Conservation (phyloP, 2,113 vertebrate genomes). For the Setophaga coronata region DNA sequence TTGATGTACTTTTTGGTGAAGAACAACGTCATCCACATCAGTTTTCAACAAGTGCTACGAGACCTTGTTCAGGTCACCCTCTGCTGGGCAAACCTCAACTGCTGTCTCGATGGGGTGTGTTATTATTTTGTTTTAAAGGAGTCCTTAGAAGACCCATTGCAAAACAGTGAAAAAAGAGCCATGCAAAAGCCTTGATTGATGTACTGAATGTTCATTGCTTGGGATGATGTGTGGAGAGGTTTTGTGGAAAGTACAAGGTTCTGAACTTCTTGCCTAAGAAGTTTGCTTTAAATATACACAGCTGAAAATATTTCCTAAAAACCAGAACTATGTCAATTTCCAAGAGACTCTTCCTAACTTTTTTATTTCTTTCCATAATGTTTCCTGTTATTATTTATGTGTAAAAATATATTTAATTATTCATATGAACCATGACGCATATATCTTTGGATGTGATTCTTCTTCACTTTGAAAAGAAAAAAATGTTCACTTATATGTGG, state of each 20-base stretch:
- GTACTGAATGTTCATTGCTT: neutral
- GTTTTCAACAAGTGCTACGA: neutral
- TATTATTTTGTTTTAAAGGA: conserved; percentile 78
- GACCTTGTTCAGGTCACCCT: conserved; percentile 59
- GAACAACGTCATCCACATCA: neutral
- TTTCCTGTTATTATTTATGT: neutral
- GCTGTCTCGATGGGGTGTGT: conserved; percentile 71
- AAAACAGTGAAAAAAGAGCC: neutral
- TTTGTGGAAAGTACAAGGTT: neutral
- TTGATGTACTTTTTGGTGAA: conserved; percentile 68
- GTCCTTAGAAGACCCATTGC: conserved; percentile 26
- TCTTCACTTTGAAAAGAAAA: neutral
- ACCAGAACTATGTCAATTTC: neutral
- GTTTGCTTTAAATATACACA: neutral
- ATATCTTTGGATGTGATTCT: neutral
- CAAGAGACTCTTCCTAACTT: neutral
- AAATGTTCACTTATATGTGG: neutral
- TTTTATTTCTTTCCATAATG: neutral
- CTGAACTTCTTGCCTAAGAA: neutral
- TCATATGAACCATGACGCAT: neutral
- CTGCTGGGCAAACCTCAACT: conserved; percentile 76
- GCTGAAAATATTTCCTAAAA: neutral
- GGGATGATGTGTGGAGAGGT: neutral
- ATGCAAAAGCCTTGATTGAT: neutral
- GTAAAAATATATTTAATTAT: neutral